Conservation (phyloP, 2,888 invertebrate genomes). For the Adineta ricciae region DNA sequence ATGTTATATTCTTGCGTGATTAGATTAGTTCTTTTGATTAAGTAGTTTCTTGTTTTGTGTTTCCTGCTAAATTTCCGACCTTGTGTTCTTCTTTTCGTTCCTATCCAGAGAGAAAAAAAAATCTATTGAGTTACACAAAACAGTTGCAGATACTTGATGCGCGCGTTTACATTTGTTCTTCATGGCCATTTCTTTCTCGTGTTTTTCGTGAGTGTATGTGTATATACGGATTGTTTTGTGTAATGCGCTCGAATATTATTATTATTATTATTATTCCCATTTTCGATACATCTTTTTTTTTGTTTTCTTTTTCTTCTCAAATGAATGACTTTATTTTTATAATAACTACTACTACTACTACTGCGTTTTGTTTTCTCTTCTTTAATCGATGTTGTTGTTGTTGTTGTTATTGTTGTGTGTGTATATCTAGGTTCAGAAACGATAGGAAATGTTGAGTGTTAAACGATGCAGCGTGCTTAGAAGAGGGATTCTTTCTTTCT, state of each 20-base stretch:
- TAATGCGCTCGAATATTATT: background rate
- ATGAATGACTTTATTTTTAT: background rate
- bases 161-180: background rate
- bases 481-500: background rate
- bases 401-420: background rate
- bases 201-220: background rate
- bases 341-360: background rate
- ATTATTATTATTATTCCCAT: background rate
- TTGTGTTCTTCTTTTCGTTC: background rate
- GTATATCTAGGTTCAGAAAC: background rate
- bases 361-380: background rate
- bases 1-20: background rate
- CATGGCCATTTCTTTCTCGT: background rate
- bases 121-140: background rate
- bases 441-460: background rate
- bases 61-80: background rate
- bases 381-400: background rate
- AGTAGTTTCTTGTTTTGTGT: background rate
- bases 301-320: background rate
- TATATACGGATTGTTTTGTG: background rate
- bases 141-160: background rate
- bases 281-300: background rate
- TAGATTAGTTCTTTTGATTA: background rate
- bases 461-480: background rate
- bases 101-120: background rate